Percentiles rank a stretch among this genome's conserved stretches.
These are phyloP conservation scores for Operophtera brumata DNA, from an alignment of 2,888 invertebrate species.

Conservation along the genomic window DNA sequence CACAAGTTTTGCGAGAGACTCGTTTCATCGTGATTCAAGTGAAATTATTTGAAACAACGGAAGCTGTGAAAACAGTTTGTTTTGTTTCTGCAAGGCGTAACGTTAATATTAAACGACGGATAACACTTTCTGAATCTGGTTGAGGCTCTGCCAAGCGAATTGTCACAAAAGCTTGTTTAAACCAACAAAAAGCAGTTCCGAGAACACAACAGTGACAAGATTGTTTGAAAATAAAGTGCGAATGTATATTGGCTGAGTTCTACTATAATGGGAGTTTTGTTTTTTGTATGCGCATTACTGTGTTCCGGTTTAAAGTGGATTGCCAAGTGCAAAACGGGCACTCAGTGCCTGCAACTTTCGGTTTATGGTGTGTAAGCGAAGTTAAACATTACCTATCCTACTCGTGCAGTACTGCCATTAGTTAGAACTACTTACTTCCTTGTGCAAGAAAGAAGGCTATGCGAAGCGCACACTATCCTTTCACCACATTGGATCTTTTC, in stretches of 20 bases:
- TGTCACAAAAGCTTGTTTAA: slow-evolving; percentile 15
- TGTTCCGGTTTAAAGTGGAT: neutral
- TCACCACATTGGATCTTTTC: too few species aligned
- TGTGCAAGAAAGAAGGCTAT: too few species aligned
- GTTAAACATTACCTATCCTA: too few species aligned
- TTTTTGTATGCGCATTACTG: neutral
- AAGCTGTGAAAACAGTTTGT: slow-evolving; percentile 13
- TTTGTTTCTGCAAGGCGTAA: slow-evolving; percentile 6
- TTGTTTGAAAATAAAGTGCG: slow-evolving; percentile 5
- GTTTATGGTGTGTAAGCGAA: neutral
- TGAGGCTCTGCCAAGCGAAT: slow-evolving; percentile 15
- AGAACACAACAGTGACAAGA: neutral
- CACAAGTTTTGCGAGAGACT: slow-evolving; percentile 14
- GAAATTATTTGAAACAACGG: slow-evolving; percentile 13
- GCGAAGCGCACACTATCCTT: too few species aligned
- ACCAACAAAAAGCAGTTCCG: neutral
- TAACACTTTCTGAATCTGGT: slow-evolving; percentile 32
- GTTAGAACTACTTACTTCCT: too few species aligned
- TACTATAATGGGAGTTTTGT: neutral
- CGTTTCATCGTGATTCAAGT: slow-evolving; percentile 8
- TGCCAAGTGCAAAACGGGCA: neutral
- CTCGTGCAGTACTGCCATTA: too few species aligned
- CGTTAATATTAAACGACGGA: slow-evolving; percentile 21
- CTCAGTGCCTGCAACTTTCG: neutral
- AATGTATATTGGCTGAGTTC: neutral